Percentiles rank a stretch among this genome's conserved stretches.
Conservation (phyloP, 1,140 invertebrate genomes). For the Papilio machaon region DNA sequence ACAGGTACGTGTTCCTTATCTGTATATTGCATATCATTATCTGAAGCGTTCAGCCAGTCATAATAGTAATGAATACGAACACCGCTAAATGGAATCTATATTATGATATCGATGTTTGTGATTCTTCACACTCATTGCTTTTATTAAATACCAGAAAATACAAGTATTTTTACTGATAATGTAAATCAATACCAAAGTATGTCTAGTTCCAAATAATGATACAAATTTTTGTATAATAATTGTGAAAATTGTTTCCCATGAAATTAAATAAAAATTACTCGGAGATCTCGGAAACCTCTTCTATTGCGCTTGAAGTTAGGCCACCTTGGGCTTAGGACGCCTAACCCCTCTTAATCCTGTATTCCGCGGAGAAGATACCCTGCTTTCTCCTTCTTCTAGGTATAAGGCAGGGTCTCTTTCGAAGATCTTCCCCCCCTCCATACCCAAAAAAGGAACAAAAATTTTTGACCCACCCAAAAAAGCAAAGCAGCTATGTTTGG, state of each 20-base stretch:
- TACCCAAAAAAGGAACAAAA: no score
- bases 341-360: no score
- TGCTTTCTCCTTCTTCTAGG: no score
- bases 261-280: neutral
- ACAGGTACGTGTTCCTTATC: conserved; percentile 39
- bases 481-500: neutral
- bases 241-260: neutral
- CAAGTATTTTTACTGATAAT: conserved; percentile 33
- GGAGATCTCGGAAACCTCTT: no score
- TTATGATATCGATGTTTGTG: conserved; percentile 38
- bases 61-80: conserved; percentile 54
- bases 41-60: conserved; percentile 48
- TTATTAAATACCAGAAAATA: conserved; percentile 33
- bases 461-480: no score
- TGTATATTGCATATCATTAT: conserved; percentile 47
- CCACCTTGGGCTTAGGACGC: no score
- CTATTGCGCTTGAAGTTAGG: no score
- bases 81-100: conserved; percentile 45
- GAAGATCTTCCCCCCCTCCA: no score
- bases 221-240: neutral
- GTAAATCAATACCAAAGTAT: neutral
- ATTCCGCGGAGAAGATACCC: no score
- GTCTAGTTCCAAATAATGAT: neutral
- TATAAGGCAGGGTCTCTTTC: no score
- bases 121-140: conserved; percentile 28